These are phyloP conservation scores for Gonocerus acuteangulatus DNA, from an alignment of 2,888 invertebrate species.

Conservation along the genomic window DNA sequence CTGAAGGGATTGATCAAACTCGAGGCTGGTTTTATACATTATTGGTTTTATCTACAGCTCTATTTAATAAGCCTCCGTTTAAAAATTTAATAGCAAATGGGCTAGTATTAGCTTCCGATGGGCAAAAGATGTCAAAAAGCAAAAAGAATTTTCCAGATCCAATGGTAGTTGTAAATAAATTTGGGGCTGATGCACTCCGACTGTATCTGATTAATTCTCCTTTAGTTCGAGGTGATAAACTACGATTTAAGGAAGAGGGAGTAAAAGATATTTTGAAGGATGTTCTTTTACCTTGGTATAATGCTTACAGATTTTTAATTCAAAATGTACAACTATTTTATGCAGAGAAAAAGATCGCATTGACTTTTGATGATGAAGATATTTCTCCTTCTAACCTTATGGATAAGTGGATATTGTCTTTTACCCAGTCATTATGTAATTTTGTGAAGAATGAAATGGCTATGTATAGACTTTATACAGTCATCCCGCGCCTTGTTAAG, in stretches of 20 bases:
- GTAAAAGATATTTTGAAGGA: conserved; percentile 94
- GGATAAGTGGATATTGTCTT: conserved; percentile 96
- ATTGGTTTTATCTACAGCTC: conserved; percentile 89
- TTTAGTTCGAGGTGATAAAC: conserved; percentile 92
- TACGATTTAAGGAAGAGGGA: conserved; percentile 94
- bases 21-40: conserved; percentile 98
- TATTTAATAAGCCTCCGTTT: conserved; percentile 94
- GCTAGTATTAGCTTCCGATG: conserved; percentile 89
- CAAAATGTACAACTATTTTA: conserved; percentile 81
- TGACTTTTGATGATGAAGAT: conserved; percentile 43
- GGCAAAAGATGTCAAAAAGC: conserved; percentile 98
- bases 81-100: conserved; percentile 97
- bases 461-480: conserved; percentile 89
- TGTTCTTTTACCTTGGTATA: conserved; percentile 95
- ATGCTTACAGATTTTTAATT: conserved; percentile 84
- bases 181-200: conserved; percentile 93
- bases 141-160: conserved; percentile 99
- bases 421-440: conserved; percentile 82
- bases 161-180: conserved; percentile 76
- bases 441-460: conserved; percentile 91
- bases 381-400: conserved; percentile 63
- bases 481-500: conserved; percentile 85
- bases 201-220: conserved; percentile 96
- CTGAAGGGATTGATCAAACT: conserved; percentile 98
- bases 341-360: conserved; percentile 37